phyloP scores from a whole-genome alignment of 2,113 vertebrate species.

The Orycteropus afer region DNA sequence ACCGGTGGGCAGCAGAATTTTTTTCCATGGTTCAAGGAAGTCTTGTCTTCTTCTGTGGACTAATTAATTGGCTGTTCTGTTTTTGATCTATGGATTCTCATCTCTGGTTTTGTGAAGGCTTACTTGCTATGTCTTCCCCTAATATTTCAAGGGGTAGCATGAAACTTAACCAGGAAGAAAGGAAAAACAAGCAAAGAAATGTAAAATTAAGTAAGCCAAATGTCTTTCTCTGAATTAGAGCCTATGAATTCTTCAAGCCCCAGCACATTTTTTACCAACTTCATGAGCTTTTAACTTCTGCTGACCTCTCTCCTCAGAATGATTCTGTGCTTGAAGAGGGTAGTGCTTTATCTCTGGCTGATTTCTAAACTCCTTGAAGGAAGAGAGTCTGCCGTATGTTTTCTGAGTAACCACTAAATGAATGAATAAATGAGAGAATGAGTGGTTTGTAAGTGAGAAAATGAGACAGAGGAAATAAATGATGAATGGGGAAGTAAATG shows the following conservation, averaged over 20 bases:
- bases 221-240: background rate
- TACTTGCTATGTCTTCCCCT: background rate
- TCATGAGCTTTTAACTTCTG: background rate
- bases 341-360: background rate
- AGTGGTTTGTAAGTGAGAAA: background rate
- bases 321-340: background rate
- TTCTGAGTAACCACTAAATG: background rate
- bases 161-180: background rate
- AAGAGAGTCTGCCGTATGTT: background rate
- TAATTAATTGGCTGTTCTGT: background rate
- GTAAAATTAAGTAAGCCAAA: background rate
- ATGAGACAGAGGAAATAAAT: background rate
- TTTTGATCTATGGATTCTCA: background rate
- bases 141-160: background rate
- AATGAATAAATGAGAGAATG: constrained; percentile 1
- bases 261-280: background rate
- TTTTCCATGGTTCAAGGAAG: background rate
- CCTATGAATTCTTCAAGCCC: background rate
- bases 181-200: background rate
- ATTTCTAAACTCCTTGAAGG: constrained; percentile 38
- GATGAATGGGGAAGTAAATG: background rate
- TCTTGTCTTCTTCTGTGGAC: background rate
- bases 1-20: background rate
- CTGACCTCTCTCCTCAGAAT: background rate
- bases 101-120: background rate